These are phyloP conservation scores for Notiomystis cincta DNA, from an alignment of 2,113 vertebrate species.

Conservation along the genomic window DNA sequence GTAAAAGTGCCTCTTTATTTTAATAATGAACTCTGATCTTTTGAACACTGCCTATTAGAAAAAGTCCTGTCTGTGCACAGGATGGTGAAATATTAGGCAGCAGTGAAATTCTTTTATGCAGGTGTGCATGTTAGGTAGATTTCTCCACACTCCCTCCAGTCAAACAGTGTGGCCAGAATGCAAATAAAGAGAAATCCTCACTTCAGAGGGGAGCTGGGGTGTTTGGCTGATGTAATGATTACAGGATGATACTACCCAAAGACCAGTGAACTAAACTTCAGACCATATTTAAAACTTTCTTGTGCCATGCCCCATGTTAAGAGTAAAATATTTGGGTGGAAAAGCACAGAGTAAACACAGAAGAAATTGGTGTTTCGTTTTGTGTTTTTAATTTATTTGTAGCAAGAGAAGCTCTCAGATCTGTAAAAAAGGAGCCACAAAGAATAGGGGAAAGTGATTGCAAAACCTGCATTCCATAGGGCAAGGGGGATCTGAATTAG, in stretches of 20 bases:
- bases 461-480: background rate
- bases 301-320: background rate
- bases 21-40: background rate
- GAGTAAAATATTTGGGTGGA: background rate
- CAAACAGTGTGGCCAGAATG: constrained; percentile 30
- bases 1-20: background rate
- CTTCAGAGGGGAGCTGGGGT: background rate
- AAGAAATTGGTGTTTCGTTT: background rate
- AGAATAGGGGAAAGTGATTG: background rate
- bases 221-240: background rate
- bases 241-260: background rate
- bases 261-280: background rate
- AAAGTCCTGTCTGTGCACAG: background rate
- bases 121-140: background rate
- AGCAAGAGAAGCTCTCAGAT: background rate
- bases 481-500: background rate
- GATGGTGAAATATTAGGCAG: background rate
- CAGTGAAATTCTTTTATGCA: background rate
- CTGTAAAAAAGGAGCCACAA: background rate
- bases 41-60: background rate
- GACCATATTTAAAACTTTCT: background rate
- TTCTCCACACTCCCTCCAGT: background rate
- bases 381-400: background rate
- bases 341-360: background rate
- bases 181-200: constrained; percentile 8